Base-by-base conservation (phyloP, 2,888 invertebrate genomes). In the Rambutsinella grinnellia region DNA sequence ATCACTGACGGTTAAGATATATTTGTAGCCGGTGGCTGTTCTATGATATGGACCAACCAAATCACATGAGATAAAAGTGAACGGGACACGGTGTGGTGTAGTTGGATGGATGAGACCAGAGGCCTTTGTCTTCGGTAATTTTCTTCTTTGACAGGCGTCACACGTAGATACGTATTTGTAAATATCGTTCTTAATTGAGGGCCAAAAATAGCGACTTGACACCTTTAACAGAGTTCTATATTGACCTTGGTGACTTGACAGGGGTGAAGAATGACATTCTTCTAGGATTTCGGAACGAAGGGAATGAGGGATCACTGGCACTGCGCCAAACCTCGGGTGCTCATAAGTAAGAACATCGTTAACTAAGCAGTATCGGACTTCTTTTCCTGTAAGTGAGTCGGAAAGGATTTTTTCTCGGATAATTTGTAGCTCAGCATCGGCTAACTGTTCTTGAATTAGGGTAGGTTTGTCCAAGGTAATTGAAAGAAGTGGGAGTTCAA, bases 71-170 rank as follows among this genome's bases (percentile, higher is more conserved):
- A n/a, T n/a, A n/a, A n/a, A n/a, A n/a, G 13, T 17, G 21, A 61
- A 61, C 2, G 61, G 44, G 2, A 21, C 36, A 2, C 19, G 2
- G 2, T n/a, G 36, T 10, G 46, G 44, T 46, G 13, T 13, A 10
- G 46, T 61, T 3, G 15, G 10, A 15, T 61, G 61, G 6, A 61
- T 6, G 3, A 44, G n/a, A 8, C 61, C 61, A 15, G 15, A 17
- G 2, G 61, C 44, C 23, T 17, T 61, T 21, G 19, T n/a, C 44
- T 46, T 36, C 1, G 61, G 61, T 2, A 3, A 44, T 21, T 71
- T 71, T 10, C 47, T 26, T 8, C 19, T 10, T 28, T 71, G 71
- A 21, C 70, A 70, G 1, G 26, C 23, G 2, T 61, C 23, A 44
- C 71, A 71, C 0, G 63, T 51, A 0, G 27, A 0, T 13, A 47